These are phyloP conservation scores for Phaenicophaeus curvirostris DNA, from an alignment of 2,797 vertebrate genomes.

Conservation along the genomic window DNA sequence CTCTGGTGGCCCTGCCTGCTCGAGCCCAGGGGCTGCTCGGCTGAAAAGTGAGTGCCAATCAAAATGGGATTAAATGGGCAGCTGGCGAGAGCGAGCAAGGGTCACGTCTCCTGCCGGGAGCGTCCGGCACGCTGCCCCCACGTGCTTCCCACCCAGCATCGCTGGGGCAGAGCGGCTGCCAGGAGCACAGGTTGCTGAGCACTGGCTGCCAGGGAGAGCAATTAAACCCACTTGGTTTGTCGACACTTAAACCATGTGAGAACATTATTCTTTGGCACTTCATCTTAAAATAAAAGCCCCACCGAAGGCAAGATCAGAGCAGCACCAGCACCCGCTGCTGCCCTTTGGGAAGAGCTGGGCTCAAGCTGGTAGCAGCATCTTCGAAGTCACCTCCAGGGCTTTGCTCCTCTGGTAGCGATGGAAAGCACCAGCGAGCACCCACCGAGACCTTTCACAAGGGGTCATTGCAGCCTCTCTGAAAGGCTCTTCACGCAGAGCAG, in stretches of 20 bases:
- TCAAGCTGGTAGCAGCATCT: fast-evolving
- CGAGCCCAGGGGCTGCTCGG: neutral
- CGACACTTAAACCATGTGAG: neutral
- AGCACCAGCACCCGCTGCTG: neutral
- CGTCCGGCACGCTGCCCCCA: neutral
- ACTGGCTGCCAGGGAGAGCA: neutral
- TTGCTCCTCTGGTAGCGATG: fast-evolving
- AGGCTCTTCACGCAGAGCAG: neutral
- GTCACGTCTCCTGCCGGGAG: neutral
- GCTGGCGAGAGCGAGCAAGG: neutral
- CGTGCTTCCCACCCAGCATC: neutral
- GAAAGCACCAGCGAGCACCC: fast-evolving
- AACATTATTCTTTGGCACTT: neutral
- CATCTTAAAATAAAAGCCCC: neutral
- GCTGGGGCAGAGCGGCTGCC: neutral
- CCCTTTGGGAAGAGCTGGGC: neutral
- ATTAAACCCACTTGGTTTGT: neutral
- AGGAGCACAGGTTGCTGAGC: neutral
- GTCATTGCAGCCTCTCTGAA: neutral
- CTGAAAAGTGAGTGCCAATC: neutral
- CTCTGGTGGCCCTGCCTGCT: neutral
- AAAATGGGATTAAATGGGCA: neutral
- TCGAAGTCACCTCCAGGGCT: fast-evolving
- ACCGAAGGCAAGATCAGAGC: neutral
- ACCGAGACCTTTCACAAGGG: neutral